Conservation (phyloP, 2,113 vertebrate species). For the Passer domesticus region DNA sequence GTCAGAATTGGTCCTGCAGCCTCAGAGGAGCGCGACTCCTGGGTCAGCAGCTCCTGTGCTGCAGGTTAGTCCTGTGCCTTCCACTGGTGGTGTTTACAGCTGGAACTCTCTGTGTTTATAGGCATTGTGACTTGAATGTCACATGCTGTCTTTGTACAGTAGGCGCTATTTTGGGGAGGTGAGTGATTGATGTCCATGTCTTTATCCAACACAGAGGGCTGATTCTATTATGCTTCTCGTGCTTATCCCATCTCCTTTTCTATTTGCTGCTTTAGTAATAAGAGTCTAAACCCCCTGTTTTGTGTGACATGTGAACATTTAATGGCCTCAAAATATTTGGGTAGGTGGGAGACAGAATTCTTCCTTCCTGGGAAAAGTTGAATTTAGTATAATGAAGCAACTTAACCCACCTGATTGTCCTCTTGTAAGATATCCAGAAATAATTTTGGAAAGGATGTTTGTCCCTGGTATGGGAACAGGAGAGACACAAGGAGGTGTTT, state of each 20-base stretch:
- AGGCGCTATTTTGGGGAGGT: slow-evolving; percentile 34
- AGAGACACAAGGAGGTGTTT: not conserved
- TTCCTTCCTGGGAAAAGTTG: not conserved
- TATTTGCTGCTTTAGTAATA: not conserved
- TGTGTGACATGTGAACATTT: not conserved
- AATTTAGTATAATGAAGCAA: not conserved
- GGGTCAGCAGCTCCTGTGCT: slow-evolving; percentile 17
- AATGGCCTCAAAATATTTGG: not conserved
- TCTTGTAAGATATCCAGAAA: not conserved
- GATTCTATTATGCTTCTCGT: not conserved
- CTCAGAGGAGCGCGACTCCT: slow-evolving; percentile 14
- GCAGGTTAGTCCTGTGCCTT: slow-evolving; percentile 37
- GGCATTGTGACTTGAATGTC: slow-evolving; percentile 48
- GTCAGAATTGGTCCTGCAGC: slow-evolving; percentile 33
- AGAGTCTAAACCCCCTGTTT: not conserved
- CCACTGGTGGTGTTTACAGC: slow-evolving; percentile 16
- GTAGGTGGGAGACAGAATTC: not conserved
- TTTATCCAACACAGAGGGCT: slow-evolving; percentile 3
- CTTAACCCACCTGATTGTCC: not conserved
- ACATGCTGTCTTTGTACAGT: slow-evolving; percentile 47
- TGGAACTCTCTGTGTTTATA: slow-evolving; percentile 39
- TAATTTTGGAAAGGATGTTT: not conserved
- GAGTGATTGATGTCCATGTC: not conserved
- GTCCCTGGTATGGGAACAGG: not conserved
- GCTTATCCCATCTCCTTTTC: not conserved